phyloP scores from a whole-genome alignment of 2,113 vertebrate species.

The Columbina picui region DNA sequence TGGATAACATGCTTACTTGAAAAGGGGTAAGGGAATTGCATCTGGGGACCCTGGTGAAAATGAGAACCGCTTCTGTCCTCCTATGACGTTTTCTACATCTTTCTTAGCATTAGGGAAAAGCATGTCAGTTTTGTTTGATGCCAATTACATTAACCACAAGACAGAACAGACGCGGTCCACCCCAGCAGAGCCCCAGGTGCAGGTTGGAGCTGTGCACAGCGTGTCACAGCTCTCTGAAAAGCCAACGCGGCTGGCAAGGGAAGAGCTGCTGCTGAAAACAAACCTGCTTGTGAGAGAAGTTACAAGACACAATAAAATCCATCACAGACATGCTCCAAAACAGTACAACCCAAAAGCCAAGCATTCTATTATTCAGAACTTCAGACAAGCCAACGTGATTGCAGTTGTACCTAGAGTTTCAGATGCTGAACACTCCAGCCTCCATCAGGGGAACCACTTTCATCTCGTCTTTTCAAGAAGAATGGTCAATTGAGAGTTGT shows the following conservation, averaged over 20 bases:
- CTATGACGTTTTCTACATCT: neutral
- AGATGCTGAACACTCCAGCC: constrained; percentile 14
- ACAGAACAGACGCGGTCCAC: neutral
- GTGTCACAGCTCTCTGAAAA: constrained; percentile 29
- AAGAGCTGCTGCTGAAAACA: constrained; percentile 56
- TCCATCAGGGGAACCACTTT: neutral
- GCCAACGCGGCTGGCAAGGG: neutral
- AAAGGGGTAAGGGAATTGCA: neutral
- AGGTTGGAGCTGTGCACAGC: constrained; percentile 33
- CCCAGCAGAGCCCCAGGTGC: neutral
- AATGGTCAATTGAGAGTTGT: constrained; percentile 32
- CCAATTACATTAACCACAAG: neutral
- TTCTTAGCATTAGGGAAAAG: neutral
- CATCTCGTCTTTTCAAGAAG: neutral
- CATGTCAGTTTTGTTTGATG: neutral
- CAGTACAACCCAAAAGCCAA: constrained; percentile 38
- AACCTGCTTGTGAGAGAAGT: constrained; percentile 53
- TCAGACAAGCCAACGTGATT: neutral
- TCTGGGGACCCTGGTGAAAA: neutral
- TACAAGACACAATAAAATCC: neutral
- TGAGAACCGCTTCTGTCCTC: neutral
- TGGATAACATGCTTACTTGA: neutral
- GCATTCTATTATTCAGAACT: constrained; percentile 26
- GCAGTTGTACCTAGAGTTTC: constrained; percentile 19
- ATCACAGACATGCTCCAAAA: constrained; percentile 46